phyloP scores from a whole-genome alignment of 2,888 invertebrate species.

The Tanypteryx hageni region DNA sequence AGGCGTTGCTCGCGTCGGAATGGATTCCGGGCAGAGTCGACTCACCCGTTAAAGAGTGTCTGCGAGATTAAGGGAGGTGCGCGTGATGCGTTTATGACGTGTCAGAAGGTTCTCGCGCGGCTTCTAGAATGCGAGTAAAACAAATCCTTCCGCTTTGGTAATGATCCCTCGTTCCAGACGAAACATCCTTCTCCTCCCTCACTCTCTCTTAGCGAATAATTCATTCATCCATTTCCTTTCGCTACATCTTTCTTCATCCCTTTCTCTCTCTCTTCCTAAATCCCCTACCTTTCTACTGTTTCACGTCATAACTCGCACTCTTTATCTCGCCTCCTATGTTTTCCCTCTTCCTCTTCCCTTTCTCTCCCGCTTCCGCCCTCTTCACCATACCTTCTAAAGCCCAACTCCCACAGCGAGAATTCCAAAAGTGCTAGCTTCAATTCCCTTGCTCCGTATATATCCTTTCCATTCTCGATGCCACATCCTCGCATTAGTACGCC shows the following conservation, averaged over 20 bases:
- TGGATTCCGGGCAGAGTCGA: not conserved
- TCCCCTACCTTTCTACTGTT: not conserved
- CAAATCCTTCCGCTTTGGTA: not conserved
- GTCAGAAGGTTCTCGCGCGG: not conserved
- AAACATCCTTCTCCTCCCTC: not conserved
- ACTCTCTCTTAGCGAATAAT: too few relatives aligned
- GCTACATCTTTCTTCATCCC: not conserved
- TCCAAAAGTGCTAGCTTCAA: too few relatives aligned
- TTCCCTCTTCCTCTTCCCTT: not conserved
- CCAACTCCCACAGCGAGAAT: not conserved
- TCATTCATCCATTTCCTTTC: not conserved
- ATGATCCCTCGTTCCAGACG: not conserved
- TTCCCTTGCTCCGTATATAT: too few relatives aligned
- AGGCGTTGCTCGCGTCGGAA: not conserved
- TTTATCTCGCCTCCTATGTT: too few relatives aligned
- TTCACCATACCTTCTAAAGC: not conserved
- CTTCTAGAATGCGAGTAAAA: not conserved
- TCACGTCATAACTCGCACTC: too few relatives aligned
- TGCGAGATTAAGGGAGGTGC: slow-evolving; percentile 2
- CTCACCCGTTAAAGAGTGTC: not conserved
- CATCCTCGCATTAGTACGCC: not conserved
- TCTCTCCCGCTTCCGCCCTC: not conserved
- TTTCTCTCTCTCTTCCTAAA: not conserved
- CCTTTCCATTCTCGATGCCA: not conserved
- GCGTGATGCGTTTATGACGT: not conserved